These are phyloP conservation scores for Acanthosoma haemorrhoidale DNA, from an alignment of 2,888 invertebrate genomes.

Conservation along the genomic window DNA sequence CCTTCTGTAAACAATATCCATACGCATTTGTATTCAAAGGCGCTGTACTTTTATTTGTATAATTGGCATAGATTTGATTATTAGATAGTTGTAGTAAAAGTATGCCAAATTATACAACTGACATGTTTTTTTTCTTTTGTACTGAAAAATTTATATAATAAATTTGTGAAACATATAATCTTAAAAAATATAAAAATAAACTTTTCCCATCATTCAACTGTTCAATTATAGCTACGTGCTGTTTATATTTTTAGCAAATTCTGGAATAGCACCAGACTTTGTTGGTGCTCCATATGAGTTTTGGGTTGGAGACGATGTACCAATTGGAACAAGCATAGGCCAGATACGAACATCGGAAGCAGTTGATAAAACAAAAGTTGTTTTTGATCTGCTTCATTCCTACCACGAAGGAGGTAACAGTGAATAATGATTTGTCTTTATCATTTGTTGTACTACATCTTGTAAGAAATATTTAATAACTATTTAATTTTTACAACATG, in stretches of 20 bases:
- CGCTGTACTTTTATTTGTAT: too few species aligned
- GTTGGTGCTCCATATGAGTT: slow-evolving; percentile 82
- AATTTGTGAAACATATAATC: too few species aligned
- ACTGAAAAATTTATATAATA: too few species aligned
- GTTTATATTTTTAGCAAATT: slow-evolving; percentile 48
- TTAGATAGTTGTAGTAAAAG: too few species aligned
- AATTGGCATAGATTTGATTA: too few species aligned
- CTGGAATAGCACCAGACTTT: slow-evolving; percentile 62
- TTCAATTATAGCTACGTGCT: background rate
- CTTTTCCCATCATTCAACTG: background rate
- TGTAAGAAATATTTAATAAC: background rate
- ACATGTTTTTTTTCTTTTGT: too few species aligned
- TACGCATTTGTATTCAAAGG: too few species aligned
- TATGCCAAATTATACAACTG: too few species aligned
- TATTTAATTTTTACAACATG: too few species aligned
- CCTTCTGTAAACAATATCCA: background rate
- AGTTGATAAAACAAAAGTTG: slow-evolving; percentile 58
- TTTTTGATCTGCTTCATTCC: slow-evolving; percentile 76
- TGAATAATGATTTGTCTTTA: background rate
- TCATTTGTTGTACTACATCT: background rate
- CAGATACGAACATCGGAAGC: slow-evolving; percentile 73
- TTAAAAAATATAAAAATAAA: background rate
- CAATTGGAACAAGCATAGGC: slow-evolving; percentile 77
- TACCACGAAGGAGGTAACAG: slow-evolving; percentile 71
- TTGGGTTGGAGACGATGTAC: slow-evolving; percentile 83